Evolutionary conservation across 35 echinoderm and acorn worm genomes (phyloP).

Genomic region (Diadema setosum): DNA sequence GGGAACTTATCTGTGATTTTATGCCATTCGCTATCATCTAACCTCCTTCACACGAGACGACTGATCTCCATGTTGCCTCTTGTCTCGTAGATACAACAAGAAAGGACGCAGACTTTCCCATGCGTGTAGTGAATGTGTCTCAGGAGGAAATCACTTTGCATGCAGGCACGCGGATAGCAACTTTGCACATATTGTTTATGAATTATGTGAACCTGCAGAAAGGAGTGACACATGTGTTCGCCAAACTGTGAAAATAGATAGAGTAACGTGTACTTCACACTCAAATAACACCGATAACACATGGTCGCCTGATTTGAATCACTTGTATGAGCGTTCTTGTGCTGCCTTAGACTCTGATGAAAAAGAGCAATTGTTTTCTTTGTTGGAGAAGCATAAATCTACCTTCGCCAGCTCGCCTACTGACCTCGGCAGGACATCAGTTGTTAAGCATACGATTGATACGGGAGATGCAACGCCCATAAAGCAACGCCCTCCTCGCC

Average conservation of each 20-base stretch:
- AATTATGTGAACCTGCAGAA: background rate
- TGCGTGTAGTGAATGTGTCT: background rate
- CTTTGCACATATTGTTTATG: background rate
- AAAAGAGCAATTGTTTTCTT: no score
- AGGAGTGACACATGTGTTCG: background rate
- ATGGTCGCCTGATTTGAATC: background rate
- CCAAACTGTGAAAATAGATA: background rate
- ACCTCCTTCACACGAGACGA: background rate
- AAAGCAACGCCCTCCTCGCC: no score
- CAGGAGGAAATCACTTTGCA: background rate
- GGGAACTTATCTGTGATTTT: background rate
- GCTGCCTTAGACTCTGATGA: background rate
- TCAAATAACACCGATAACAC: no score
- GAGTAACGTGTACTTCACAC: no score
- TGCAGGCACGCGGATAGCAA: background rate
- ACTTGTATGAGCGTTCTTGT: background rate
- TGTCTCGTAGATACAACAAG: background rate
- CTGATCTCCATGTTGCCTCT: background rate
- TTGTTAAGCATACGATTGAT: no score
- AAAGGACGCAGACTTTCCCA: background rate
- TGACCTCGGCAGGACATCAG: no score
- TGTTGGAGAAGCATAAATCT: no score
- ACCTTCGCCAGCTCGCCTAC: no score
- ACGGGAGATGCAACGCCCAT: no score
- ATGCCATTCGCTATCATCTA: background rate